Conservation (phyloP, 2,797 vertebrate species). For the Enoplosus armatus region DNA sequence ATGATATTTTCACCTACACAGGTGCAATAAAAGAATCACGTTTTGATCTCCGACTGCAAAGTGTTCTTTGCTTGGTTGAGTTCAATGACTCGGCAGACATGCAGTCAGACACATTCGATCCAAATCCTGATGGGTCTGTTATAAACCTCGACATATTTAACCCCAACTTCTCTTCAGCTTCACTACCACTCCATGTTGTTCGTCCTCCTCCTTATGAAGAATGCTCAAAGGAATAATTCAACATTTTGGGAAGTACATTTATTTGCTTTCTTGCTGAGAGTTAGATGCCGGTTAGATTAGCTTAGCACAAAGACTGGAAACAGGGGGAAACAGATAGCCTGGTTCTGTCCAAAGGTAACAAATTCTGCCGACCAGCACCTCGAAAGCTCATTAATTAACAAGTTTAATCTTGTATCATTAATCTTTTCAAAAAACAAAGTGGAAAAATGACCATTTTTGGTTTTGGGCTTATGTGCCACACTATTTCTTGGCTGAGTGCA, state of each 20-base stretch:
- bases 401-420: background rate
- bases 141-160: constrained; percentile 1
- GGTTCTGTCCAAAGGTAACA: background rate
- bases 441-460: background rate
- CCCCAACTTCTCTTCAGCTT: background rate
- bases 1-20: background rate
- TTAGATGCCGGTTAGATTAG: background rate
- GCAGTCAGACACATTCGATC: background rate
- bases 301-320: constrained; percentile 10
- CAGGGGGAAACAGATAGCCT: background rate
- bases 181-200: background rate
- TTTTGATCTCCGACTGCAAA: constrained; percentile 20
- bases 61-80: constrained; percentile 6
- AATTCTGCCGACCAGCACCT: background rate
- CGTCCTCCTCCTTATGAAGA: background rate
- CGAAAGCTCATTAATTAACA: background rate
- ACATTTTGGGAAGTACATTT: background rate
- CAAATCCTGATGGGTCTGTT: background rate
- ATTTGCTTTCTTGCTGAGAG: background rate
- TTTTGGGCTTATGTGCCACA: background rate
- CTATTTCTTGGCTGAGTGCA: background rate
- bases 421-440: background rate
- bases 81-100: constrained; percentile 22
- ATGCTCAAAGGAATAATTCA: background rate
- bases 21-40: background rate